These are phyloP conservation scores for Neoniphon sammara DNA, from an alignment of 2,797 vertebrate genomes.

Conservation along the genomic window DNA sequence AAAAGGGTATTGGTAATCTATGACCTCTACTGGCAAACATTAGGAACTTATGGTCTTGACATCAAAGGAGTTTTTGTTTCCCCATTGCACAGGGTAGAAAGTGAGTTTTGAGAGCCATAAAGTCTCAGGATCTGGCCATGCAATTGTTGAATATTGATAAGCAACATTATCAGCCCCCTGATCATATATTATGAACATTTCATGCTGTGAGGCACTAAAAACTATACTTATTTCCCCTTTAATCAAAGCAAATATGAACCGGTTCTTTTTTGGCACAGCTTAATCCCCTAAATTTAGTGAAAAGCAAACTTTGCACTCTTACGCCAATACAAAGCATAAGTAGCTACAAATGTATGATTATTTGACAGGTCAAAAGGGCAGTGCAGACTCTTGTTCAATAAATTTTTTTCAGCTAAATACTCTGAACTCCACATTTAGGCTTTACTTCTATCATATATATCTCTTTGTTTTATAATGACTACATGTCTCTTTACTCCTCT, in stretches of 20 bases:
- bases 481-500: no score
- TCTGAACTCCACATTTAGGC: no score
- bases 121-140: no score
- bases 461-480: no score
- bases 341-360: neutral
- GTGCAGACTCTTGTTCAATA: neutral
- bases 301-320: neutral
- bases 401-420: no score
- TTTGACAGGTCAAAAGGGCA: neutral
- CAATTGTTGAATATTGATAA: neutral
- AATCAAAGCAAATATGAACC: constrained; percentile 25
- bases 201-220: neutral
- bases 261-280: neutral
- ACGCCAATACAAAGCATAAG: neutral
- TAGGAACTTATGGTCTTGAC: no score
- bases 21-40: no score
- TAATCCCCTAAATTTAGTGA: constrained; percentile 1
- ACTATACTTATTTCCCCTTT: constrained; percentile 16
- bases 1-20: no score
- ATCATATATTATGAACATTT: constrained; percentile 5
- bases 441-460: no score
- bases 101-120: no score
- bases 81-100: no score
- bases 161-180: neutral
- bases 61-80: no score